Base-by-base conservation (phyloP, 2,113 vertebrate genomes). In the Crotalus helleri region DNA sequence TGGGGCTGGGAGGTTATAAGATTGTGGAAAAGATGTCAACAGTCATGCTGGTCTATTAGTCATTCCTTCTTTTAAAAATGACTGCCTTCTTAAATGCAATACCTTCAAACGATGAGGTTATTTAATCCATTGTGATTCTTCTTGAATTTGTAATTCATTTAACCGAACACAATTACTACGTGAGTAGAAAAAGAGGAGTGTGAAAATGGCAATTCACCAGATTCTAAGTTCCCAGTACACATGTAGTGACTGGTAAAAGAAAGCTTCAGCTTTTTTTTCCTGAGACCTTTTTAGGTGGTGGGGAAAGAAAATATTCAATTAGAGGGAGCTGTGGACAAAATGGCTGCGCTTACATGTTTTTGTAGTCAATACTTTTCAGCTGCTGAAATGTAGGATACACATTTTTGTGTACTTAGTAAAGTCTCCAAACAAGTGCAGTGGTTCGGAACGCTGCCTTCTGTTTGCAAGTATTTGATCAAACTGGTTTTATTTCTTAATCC, bases 301-400 rank as follows among this genome's bases (percentile, higher is more conserved):
- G 69, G 2, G 23, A 24, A 8, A 58, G 26, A 51, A n/a, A 95
- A 49, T 88, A 88, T 95, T 91, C 92, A 95, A 95, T 95, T 92
- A 94, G 93, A 26, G 95, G 88, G 94, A 90, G 92, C 12, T 92
- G 54, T 95, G 95, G 86, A 94, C 93, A 57, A 91, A 93, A 92
- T 85, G 94, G 87, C 95, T 97, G 91, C 97, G 95, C 93, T 95
- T 96, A 97, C 95, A 96, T 97, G 97, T 96, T 98, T 98, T 90
- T 95, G 55, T 94, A 95, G 94, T 93, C 93, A 90, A 90, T 94
- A 97, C 93, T 86, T 93, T 97, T 97, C 92, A 96, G 95, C 93
- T 94, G 94, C 94, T 94, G 74, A 94, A 94, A 93, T 59, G 12
- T 94, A 89, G 93, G 89, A 94, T 97, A 92, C 88, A 11, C 53